These are phyloP conservation scores for Eristalinus aeneus DNA, from an alignment of 2,888 invertebrate species.

Conservation along the genomic window DNA sequence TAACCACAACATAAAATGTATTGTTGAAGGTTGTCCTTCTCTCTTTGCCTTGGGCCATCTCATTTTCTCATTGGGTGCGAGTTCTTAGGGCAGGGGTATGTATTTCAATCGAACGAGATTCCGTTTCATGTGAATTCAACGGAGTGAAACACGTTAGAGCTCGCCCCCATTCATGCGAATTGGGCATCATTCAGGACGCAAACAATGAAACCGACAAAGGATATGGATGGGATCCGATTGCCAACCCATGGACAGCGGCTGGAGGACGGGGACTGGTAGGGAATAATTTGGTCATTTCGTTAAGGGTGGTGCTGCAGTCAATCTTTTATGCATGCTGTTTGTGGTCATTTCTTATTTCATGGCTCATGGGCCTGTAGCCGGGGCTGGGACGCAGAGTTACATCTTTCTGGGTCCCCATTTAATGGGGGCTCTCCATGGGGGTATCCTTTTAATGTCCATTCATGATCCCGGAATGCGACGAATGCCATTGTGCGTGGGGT, in stretches of 20 bases:
- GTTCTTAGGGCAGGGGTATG: neutral
- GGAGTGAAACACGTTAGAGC: conserved; percentile 24
- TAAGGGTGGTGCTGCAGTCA: conserved; percentile 24
- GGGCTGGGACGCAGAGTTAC: neutral
- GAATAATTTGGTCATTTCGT: conserved; percentile 29
- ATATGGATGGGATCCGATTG: neutral
- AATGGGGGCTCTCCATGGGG: neutral
- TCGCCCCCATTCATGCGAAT: conserved; percentile 10
- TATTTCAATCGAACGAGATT: conserved; percentile 60
- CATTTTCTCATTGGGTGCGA: neutral
- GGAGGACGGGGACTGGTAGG: neutral
- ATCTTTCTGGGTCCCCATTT: conserved; percentile 13
- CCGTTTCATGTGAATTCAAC: conserved; percentile 51
- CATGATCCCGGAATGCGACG: conserved; percentile 3
- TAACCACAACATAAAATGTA: conserved; percentile 64
- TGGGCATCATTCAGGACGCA: conserved; percentile 47
- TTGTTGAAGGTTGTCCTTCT: conserved; percentile 57
- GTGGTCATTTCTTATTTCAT: conserved; percentile 63
- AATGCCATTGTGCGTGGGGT: neutral
- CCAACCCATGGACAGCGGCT: neutral
- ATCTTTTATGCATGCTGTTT: conserved; percentile 58
- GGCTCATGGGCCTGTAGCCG: conserved; percentile 41
- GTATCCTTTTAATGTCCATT: conserved; percentile 17
- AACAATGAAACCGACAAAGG: conserved; percentile 25
- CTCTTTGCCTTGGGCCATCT: conserved; percentile 32